A percentile compares a stretch with the other conserved stretches of the same genome.
These are phyloP conservation scores for Macheiramphus alcinus DNA, from an alignment of 2,113 vertebrate species.

Conservation along the genomic window DNA sequence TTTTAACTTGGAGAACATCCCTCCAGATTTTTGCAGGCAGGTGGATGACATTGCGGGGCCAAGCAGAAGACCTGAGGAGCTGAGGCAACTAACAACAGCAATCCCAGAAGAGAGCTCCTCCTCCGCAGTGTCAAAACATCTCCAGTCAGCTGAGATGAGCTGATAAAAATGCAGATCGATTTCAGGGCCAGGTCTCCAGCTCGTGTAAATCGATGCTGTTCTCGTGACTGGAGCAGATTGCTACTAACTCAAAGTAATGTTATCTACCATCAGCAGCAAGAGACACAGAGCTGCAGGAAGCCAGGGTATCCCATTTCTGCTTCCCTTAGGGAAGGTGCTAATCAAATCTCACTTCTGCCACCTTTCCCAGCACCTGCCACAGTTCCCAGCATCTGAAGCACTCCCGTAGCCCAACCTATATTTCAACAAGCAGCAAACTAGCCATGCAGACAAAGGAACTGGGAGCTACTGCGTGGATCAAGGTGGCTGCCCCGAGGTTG, in stretches of 20 bases:
- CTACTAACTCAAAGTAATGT: not conserved
- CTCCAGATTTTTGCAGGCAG: not conserved
- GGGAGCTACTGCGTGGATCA: not conserved
- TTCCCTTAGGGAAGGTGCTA: not conserved
- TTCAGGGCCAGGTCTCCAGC: not conserved
- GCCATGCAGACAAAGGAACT: not conserved
- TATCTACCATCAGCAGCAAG: not conserved
- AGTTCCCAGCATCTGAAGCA: not conserved
- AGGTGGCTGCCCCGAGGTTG: not conserved
- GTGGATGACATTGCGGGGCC: not conserved
- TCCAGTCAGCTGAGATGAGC: not conserved
- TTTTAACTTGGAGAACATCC: not conserved
- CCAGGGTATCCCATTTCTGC: not conserved
- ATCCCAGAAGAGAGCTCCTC: not conserved
- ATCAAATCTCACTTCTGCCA: not conserved
- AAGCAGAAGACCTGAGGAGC: not conserved
- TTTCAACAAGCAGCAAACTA: not conserved
- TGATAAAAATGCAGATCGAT: slow-evolving; percentile 47
- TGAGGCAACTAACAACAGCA: not conserved
- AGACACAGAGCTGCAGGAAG: not conserved
- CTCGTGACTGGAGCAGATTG: not conserved
- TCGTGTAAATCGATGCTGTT: not conserved
- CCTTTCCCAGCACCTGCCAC: not conserved
- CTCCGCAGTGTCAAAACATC: not conserved
- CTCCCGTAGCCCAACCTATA: not conserved